Percentiles rank a stretch among this genome's conserved stretches.
Evolutionary conservation across 2,888 invertebrate genomes (phyloP).

Genomic region (Trissolcus brochymenae): DNA sequence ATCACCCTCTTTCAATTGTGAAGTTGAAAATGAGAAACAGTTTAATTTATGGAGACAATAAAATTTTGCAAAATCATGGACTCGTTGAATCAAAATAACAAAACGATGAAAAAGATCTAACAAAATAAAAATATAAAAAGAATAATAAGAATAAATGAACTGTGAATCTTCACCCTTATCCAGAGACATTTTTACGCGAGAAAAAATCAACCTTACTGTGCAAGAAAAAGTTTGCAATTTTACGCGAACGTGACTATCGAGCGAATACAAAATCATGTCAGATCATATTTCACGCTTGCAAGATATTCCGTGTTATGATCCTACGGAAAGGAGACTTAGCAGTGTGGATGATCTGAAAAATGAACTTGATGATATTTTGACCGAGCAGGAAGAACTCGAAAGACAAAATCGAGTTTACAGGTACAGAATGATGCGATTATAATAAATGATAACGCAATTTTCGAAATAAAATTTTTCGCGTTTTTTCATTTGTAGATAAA

Average conservation of each 20-base stretch:
- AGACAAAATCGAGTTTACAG: constrained; percentile 48
- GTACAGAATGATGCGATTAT: constrained; percentile 14
- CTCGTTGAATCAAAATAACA: too few species aligned
- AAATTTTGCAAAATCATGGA: too few species aligned
- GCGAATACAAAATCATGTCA: constrained; percentile 35
- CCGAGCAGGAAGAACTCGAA: constrained; percentile 43
- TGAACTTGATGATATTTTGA: constrained; percentile 47
- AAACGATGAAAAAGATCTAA: too few species aligned
- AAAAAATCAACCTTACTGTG: constrained; percentile 3
- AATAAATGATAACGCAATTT: too few species aligned
- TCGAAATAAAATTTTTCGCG: too few species aligned
- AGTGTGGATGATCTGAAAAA: constrained; percentile 47
- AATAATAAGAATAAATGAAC: neutral
- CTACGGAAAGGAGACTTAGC: constrained; percentile 43
- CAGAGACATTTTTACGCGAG: neutral
- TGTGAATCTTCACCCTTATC: neutral
- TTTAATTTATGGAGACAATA: too few species aligned
- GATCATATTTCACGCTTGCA: constrained; percentile 36
- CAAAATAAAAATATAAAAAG: too few species aligned
- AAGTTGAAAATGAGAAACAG: neutral
- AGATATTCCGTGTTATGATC: constrained; percentile 44
- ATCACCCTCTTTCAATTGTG: constrained; percentile 1
- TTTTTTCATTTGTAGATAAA: neutral
- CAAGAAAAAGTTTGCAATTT: neutral
- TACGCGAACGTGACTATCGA: constrained; percentile 2